These are phyloP conservation scores for Alethe diademata DNA, from an alignment of 2,113 vertebrate genomes.

Conservation along the genomic window DNA sequence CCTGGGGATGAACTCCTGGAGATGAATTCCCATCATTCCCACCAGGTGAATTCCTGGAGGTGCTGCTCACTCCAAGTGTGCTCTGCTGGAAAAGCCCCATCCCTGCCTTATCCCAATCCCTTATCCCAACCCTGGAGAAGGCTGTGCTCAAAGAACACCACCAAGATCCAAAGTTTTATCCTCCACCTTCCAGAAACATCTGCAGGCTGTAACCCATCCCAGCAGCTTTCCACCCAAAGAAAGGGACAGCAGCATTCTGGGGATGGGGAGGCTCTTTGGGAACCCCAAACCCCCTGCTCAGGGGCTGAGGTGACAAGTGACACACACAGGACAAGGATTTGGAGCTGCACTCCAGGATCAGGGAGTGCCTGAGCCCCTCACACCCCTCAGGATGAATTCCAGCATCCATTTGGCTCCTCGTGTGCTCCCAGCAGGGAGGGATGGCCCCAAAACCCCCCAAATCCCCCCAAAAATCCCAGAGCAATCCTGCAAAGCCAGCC, in stretches of 20 bases:
- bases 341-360: neutral
- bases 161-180: too few species aligned
- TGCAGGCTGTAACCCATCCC: too few species aligned
- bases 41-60: too few species aligned
- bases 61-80: accelerated
- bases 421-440: accelerated
- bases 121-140: accelerated
- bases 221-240: too few species aligned
- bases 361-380: accelerated
- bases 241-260: neutral
- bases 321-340: accelerated
- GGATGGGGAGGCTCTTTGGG: neutral
- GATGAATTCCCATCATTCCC: too few species aligned
- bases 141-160: neutral
- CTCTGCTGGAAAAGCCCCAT: neutral
- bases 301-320: accelerated
- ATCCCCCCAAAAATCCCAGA: neutral
- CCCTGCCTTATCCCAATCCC: neutral
- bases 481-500: accelerated
- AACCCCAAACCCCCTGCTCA: neutral
- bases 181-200: too few species aligned
- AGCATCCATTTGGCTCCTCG: accelerated
- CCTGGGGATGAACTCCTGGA: too few species aligned
- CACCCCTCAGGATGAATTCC: neutral
- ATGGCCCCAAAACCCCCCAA: accelerated